Conservation (phyloP, 1,140 invertebrate genomes). For the Frieseomelitta varia region DNA sequence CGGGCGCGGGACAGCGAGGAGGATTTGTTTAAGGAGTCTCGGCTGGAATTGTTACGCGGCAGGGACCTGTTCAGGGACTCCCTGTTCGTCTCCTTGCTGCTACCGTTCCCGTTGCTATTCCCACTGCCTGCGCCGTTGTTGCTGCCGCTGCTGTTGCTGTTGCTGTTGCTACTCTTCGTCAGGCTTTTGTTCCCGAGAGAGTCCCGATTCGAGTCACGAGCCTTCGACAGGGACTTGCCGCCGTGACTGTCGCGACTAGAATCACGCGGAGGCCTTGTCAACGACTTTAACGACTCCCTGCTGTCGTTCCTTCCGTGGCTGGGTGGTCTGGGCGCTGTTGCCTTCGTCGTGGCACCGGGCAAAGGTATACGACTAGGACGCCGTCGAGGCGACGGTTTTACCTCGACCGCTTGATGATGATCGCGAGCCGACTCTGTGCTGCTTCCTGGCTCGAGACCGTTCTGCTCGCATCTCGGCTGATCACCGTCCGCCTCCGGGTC, state of each 20-base stretch:
- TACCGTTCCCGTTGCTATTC: conserved; percentile 69
- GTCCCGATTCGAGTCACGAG: conserved; percentile 82
- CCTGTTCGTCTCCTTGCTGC: conserved; percentile 67
- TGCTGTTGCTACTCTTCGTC: conserved; percentile 81
- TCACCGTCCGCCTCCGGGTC: conserved; percentile 73
- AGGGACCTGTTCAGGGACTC: conserved; percentile 75
- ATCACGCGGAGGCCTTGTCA: conserved; percentile 71
- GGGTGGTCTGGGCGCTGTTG: conserved; percentile 78
- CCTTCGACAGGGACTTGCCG: conserved; percentile 64
- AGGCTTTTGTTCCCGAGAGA: conserved; percentile 83
- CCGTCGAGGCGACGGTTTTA: conserved; percentile 82
- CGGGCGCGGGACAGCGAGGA: conserved; percentile 74
- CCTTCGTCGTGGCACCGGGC: conserved; percentile 79
- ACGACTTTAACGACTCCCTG: conserved; percentile 84
- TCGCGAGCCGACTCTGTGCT: conserved; percentile 86
- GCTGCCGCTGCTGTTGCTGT: conserved; percentile 54
- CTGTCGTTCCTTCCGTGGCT: conserved; percentile 82
- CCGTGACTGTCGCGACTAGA: conserved; percentile 72
- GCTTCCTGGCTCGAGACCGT: conserved; percentile 83
- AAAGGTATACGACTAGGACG: conserved; percentile 89
- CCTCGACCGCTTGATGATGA: conserved; percentile 73
- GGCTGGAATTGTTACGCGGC: conserved; percentile 74
- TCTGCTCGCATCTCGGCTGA: conserved; percentile 82
- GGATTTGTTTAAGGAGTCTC: conserved; percentile 76
- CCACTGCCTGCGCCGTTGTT: conserved; percentile 60